Base-by-base conservation (phyloP, 30 jellyfish, hydroid and myxozoan genomes). In the Hydractinia symbiolongicarpus region DNA sequence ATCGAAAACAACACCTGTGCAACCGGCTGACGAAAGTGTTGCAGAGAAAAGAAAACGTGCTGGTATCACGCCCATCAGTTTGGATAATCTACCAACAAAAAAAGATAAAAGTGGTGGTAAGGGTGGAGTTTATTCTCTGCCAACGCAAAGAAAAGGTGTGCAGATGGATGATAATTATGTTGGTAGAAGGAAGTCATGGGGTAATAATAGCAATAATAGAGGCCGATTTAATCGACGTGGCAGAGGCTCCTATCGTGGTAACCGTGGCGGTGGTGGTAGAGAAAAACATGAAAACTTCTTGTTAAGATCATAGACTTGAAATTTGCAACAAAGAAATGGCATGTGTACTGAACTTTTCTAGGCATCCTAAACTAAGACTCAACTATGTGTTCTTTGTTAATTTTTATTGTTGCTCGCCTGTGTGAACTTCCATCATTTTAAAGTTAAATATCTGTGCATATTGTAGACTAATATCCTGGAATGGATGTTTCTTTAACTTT, bases 51-150 rank as follows among this genome's bases (percentile, higher is more conserved):
- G 98, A 20, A 92, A 92, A 69, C 83, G 98, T 10, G 98, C 98
- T 40, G 98, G 98, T 20, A 92, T 92, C 53, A 92, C 98, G 44
- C 98, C 98, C 4, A 85, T 92, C 4, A 85, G 95, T n/a, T 87
- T 92, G 72, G 96, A 86, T 20, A 87, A 86, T 57, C 78, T 95
- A 4, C 86, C 98, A 16, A 21, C 95, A 8, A 71, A 76, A 77
- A 81, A 84, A 83, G 86, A 84, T 82, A 78, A 66, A 66, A 40
- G 66, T 30, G 80, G 64, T 53, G 83, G 87, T 19, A 85, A 74
- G 54, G 57, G 54, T 11, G 75, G 50, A 74, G 83, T 92, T 49
- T 92, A 92, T 72, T 57, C 88, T 20, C 84, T 95, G 53, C 98
- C 98, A 3, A 82, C 89, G 53, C 77, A 91, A 15, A 82, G 97